Evolutionary conservation across 2,888 invertebrate genomes (phyloP).

Genomic region (Cryptocephalus primarius): DNA sequence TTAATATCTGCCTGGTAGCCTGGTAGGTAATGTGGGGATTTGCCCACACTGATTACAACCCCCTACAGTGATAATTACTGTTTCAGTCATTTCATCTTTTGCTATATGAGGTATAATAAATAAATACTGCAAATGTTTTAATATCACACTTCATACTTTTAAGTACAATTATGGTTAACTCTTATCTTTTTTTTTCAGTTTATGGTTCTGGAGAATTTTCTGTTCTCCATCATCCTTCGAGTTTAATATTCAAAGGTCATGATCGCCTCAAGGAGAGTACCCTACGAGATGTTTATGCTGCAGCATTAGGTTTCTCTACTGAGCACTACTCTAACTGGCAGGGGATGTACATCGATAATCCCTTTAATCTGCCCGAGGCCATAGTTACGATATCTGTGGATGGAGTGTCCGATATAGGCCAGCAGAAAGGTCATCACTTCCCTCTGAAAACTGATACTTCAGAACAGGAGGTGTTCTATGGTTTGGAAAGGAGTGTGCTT

Average conservation of each 20-base stretch:
- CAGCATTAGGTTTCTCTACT: slow-evolving; percentile 61
- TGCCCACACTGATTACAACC: too few species aligned
- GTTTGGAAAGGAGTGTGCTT: slow-evolving; percentile 46
- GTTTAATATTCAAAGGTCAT: slow-evolving; percentile 56
- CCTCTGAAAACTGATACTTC: slow-evolving; percentile 50
- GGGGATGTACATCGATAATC: slow-evolving; percentile 56
- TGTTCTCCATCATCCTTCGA: slow-evolving; percentile 56
- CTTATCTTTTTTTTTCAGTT: slow-evolving; percentile 34
- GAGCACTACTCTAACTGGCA: slow-evolving; percentile 59
- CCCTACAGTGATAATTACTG: too few species aligned
- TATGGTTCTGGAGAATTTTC: slow-evolving; percentile 56
- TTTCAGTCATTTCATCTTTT: too few species aligned
- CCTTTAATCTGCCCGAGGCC: slow-evolving; percentile 63
- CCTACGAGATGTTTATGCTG: slow-evolving; percentile 60
- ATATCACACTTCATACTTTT: too few species aligned
- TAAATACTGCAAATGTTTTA: too few species aligned
- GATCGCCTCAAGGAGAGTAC: slow-evolving; percentile 51
- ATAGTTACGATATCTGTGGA: slow-evolving; percentile 59
- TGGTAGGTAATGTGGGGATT: too few species aligned
- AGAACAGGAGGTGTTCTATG: slow-evolving; percentile 50
- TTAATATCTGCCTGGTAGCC: too few species aligned
- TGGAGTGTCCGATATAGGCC: slow-evolving; percentile 49
- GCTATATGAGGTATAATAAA: too few species aligned
- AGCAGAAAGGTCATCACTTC: slow-evolving; percentile 43
- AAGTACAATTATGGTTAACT: too few species aligned